These are phyloP conservation scores for Zaprionus inermis DNA, from an alignment of 1,140 invertebrate genomes.

Conservation along the genomic window DNA sequence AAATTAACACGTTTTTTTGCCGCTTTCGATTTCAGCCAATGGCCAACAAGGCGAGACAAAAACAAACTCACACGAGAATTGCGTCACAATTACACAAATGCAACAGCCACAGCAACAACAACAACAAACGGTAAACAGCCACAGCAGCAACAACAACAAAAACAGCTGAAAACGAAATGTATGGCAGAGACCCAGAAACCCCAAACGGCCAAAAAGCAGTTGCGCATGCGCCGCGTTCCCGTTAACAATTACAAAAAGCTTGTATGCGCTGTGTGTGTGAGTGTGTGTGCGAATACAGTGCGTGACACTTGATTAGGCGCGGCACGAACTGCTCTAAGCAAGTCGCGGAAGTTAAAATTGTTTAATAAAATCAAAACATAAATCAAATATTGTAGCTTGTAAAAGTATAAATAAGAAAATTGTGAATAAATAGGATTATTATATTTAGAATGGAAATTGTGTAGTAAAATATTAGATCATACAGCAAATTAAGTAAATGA, in stretches of 20 bases:
- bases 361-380: neutral
- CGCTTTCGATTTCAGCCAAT: constrained; percentile 74
- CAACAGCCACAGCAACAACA: constrained; percentile 60
- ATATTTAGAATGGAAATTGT: no score
- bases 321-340: neutral
- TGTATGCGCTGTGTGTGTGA: neutral
- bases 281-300: neutral
- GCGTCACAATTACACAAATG: constrained; percentile 78
- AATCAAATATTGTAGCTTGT: neutral
- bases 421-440: no score
- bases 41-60: constrained; percentile 61
- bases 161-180: constrained; percentile 33
- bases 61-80: constrained; percentile 69
- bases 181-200: constrained; percentile 78
- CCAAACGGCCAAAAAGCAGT: constrained; percentile 61
- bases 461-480: no score
- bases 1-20: constrained; percentile 40
- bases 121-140: constrained; percentile 54
- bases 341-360: neutral
- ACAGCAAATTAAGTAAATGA: no score
- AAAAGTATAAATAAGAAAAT: no score
- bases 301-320: constrained; percentile 6
- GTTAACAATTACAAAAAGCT: constrained; percentile 22
- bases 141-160: constrained; percentile 9
- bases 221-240: constrained; percentile 69